Conservation (phyloP, 2,797 vertebrate species). For the Phoxinus dragarum region DNA sequence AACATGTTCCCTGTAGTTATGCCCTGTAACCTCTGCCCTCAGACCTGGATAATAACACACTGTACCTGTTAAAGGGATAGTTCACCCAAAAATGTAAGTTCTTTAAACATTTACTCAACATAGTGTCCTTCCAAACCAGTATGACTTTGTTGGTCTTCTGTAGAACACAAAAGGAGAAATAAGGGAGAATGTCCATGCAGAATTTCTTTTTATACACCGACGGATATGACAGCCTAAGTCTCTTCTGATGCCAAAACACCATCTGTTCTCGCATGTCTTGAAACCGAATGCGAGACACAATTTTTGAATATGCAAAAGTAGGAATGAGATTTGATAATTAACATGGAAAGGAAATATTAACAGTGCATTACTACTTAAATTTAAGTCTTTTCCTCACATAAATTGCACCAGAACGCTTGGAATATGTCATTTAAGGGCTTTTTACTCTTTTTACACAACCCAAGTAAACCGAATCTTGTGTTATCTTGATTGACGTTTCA, state of each 20-base stretch:
- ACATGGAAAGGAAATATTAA: not conserved
- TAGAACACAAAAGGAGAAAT: not conserved
- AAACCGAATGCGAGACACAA: not conserved
- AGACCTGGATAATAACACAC: not conserved
- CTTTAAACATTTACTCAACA: not conserved
- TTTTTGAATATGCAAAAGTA: not conserved
- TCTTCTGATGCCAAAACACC: not conserved
- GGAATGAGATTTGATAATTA: not conserved
- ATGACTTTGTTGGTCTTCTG: not conserved
- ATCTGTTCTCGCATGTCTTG: not conserved
- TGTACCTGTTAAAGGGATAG: not conserved
- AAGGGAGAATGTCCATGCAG: too few species aligned
- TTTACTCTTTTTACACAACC: not conserved
- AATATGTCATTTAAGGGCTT: not conserved
- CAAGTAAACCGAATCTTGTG: too few species aligned
- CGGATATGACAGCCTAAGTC: not conserved
- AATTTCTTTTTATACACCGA: too few species aligned
- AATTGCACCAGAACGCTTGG: not conserved
- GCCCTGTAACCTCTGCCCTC: not conserved
- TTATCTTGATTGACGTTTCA: not conserved
- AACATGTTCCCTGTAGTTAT: not conserved
- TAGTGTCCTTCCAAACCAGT: not conserved
- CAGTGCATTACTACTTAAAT: not conserved
- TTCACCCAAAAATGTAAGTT: not conserved
- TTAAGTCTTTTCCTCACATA: not conserved